Conservation (phyloP, 1,140 invertebrate species). For the Brachionus angularis region DNA sequence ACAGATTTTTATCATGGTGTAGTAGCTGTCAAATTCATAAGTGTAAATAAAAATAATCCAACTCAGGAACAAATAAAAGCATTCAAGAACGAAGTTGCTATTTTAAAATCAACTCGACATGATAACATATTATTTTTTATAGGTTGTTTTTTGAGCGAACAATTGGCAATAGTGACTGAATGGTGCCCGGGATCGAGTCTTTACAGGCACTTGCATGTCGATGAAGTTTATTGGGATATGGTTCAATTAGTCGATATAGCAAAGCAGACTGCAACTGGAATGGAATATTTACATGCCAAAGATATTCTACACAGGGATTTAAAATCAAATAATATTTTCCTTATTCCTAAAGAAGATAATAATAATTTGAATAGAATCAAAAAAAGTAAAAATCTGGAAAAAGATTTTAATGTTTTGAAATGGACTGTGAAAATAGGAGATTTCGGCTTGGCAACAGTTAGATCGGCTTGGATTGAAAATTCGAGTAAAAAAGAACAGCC, state of each 20-base stretch:
- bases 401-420: background rate
- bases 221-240: conserved; percentile 87
- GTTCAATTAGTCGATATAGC: conserved; percentile 89
- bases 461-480: conserved; percentile 76
- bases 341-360: conserved; percentile 8
- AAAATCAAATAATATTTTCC: conserved; percentile 78
- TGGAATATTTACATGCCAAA: conserved; percentile 97
- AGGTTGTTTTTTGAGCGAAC: conserved; percentile 89
- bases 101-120: conserved; percentile 62
- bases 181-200: conserved; percentile 92
- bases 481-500: conserved; percentile 12
- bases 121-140: conserved; percentile 96
- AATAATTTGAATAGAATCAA: background rate
- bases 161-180: conserved; percentile 94
- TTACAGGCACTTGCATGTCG: conserved; percentile 94
- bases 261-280: conserved; percentile 93
- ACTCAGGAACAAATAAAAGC: conserved; percentile 20
- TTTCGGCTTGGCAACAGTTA: conserved; percentile 96
- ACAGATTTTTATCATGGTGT: conserved; percentile 60
- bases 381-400: background rate
- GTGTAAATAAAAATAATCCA: conserved; percentile 61
- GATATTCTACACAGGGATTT: conserved; percentile 97
- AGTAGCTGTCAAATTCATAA: conserved; percentile 33
- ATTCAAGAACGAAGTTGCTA: conserved; percentile 30
- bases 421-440: conserved; percentile 94